Evolutionary conservation across 2,113 vertebrate genomes (phyloP).

Genomic region (Melanotaenia duboulayi): DNA sequence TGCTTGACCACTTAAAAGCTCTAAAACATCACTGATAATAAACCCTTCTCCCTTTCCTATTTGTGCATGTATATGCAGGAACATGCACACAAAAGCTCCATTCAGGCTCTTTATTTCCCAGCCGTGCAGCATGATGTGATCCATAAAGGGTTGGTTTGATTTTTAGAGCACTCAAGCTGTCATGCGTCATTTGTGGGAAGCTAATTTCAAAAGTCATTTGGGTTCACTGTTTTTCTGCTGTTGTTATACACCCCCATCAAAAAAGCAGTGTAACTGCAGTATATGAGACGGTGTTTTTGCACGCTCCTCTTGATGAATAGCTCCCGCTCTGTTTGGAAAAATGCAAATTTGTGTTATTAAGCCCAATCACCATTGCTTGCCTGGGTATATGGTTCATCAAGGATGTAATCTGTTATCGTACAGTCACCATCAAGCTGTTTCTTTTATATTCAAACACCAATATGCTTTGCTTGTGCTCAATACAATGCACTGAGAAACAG

Average conservation of each 20-base stretch:
- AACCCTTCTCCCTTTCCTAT: conserved; percentile 8
- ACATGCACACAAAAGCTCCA: conserved; percentile 29
- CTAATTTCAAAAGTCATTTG: conserved; percentile 60
- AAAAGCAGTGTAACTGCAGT: conserved; percentile 39
- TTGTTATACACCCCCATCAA: conserved; percentile 42
- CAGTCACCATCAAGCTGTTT: conserved; percentile 18
- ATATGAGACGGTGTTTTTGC: conserved; percentile 48
- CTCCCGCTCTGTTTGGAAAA: conserved; percentile 52
- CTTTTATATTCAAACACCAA: background rate
- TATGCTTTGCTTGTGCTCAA: conserved; percentile 14
- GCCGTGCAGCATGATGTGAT: conserved; percentile 19
- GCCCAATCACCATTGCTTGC: conserved; percentile 49
- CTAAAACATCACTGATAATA: conserved; percentile 15
- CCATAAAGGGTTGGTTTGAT: conserved; percentile 52
- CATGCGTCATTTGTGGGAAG: conserved; percentile 68
- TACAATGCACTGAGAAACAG: conserved; percentile 17
- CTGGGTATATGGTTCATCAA: conserved; percentile 48
- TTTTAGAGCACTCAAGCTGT: conserved; percentile 71
- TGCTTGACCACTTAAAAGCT: conserved; percentile 14
- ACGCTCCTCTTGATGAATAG: conserved; percentile 11
- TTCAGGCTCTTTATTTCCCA: conserved; percentile 61
- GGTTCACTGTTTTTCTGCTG: conserved; percentile 35
- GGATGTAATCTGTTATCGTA: conserved; percentile 41
- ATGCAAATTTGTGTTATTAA: conserved; percentile 62
- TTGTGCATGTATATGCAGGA: conserved; percentile 12